These are phyloP conservation scores for Coptodon bakossiorum DNA, from an alignment of 2,113 vertebrate species.

Conservation along the genomic window DNA sequence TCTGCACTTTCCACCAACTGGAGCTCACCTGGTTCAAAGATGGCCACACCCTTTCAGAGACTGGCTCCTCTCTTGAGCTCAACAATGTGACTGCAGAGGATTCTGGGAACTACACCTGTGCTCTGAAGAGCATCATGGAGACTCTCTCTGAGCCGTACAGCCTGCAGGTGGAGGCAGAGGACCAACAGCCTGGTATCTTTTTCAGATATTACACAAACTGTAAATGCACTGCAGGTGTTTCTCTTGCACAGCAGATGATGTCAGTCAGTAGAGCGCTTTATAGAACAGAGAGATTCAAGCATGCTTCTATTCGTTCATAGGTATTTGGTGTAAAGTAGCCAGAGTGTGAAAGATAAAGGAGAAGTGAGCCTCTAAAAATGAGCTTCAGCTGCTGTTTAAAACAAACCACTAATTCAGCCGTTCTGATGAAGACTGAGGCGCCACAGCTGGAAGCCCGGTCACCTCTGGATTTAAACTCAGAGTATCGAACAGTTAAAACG, in stretches of 20 bases:
- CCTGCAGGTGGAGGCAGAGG: background rate
- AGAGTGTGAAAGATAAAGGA: background rate
- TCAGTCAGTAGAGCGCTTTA: background rate
- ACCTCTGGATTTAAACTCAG: background rate
- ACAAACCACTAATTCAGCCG: background rate
- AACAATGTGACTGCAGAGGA: background rate
- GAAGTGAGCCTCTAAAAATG: background rate
- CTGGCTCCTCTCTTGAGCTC: background rate
- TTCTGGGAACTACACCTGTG: conserved; percentile 42
- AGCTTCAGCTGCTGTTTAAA: background rate
- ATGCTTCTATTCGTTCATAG: rapidly evolving
- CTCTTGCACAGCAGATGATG: background rate
- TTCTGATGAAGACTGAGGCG: background rate
- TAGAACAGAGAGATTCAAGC: rapidly evolving
- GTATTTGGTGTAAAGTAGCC: background rate
- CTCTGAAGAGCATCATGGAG: rapidly evolving
- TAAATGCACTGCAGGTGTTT: background rate
- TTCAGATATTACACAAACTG: background rate
- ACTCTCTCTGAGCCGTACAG: background rate
- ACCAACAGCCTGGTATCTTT: background rate
- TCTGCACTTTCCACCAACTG: background rate
- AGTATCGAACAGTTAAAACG: background rate
- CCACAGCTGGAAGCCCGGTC: background rate
- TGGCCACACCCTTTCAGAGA: too few species aligned
- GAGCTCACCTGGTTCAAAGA: conserved; percentile 8